These are phyloP conservation scores for Allophyes oxyacanthae DNA, from an alignment of 2,888 invertebrate species.

Conservation along the genomic window DNA sequence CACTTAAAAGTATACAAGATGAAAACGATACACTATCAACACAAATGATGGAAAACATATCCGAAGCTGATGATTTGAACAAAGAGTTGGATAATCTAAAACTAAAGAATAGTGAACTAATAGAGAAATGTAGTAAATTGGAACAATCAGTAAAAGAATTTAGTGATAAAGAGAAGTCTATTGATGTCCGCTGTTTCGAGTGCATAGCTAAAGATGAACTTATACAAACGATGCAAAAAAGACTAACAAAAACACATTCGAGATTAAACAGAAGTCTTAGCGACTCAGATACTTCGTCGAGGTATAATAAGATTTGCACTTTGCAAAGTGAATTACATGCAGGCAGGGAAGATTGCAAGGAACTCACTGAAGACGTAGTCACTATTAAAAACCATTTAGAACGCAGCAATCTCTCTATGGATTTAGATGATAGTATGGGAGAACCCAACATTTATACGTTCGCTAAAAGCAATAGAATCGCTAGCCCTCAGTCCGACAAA, in stretches of 20 bases:
- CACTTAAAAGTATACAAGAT: constrained; percentile 78
- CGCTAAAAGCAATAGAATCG: constrained; percentile 57
- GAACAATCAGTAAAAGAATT: constrained; percentile 52
- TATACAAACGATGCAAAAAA: constrained; percentile 57
- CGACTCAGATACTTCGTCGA: constrained; percentile 77
- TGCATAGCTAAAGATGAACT: constrained; percentile 66
- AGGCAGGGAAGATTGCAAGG: constrained; percentile 81
- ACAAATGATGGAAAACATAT: constrained; percentile 88
- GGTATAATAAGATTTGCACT: constrained; percentile 80
- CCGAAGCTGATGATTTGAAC: constrained; percentile 86
- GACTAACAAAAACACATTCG: constrained; percentile 56
- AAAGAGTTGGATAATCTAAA: constrained; percentile 72
- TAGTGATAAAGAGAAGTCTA: constrained; percentile 18
- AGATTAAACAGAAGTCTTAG: constrained; percentile 77
- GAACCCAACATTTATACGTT: constrained; percentile 65
- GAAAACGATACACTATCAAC: constrained; percentile 89
- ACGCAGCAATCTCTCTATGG: constrained; percentile 75
- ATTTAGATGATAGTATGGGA: constrained; percentile 77
- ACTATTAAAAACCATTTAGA: constrained; percentile 83
- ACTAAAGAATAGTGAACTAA: constrained; percentile 61
- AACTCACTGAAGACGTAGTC: constrained; percentile 79
- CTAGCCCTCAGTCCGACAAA: constrained; percentile 57
- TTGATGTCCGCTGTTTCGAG: constrained; percentile 55
- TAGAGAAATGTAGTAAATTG: constrained; percentile 60
- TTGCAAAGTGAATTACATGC: constrained; percentile 81